Evolutionary conservation across 2,888 invertebrate species (phyloP).

Genomic region (Portevinia maculata): DNA sequence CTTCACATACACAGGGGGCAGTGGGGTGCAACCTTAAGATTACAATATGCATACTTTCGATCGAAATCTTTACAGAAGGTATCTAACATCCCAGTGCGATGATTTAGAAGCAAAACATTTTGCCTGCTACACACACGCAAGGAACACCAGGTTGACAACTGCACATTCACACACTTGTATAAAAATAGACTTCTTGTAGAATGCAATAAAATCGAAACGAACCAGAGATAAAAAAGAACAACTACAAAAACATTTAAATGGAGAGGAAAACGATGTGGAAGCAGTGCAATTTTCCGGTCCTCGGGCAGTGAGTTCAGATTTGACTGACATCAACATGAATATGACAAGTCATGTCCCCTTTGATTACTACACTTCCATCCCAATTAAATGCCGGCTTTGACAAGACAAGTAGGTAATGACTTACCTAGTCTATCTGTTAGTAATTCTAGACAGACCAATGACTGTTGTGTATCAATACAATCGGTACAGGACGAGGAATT

Average conservation of each 20-base stretch:
- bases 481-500: neutral
- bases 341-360: slow-evolving; percentile 48
- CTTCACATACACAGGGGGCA: neutral
- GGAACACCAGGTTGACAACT: neutral
- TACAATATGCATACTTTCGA: slow-evolving; percentile 28
- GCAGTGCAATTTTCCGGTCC: slow-evolving; percentile 29
- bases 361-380: neutral
- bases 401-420: slow-evolving; percentile 19
- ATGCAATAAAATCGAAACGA: slow-evolving; percentile 40
- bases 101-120: neutral
- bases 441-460: slow-evolving; percentile 38
- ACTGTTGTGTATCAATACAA: slow-evolving; percentile 7
- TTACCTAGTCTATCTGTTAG: slow-evolving; percentile 24
- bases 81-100: slow-evolving; percentile 16
- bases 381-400: slow-evolving; percentile 24
- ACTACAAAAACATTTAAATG: neutral
- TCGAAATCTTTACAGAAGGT: slow-evolving; percentile 40
- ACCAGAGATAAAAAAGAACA: neutral
- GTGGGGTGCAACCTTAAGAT: slow-evolving; percentile 8
- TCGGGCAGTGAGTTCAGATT: slow-evolving; percentile 28
- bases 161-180: slow-evolving; percentile 9
- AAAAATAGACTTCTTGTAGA: slow-evolving; percentile 20
- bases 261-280: slow-evolving; percentile 7
- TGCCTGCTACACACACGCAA: neutral
- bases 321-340: slow-evolving; percentile 26